phyloP scores from a whole-genome alignment of 1,140 invertebrate species.

The Penaeus japonicus region DNA sequence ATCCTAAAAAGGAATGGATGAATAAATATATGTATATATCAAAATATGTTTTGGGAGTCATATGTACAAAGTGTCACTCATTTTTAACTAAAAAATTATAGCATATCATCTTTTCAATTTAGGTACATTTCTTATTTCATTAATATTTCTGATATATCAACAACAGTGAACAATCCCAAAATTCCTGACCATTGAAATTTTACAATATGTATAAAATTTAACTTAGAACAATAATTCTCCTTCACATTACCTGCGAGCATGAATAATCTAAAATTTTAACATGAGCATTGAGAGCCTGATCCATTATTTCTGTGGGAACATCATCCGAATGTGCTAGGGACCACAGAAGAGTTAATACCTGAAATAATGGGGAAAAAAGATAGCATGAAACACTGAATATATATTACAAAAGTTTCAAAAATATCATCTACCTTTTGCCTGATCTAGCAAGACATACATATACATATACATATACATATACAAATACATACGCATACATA shows the following conservation, averaged over 20 bases:
- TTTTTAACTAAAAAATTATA: not conserved
- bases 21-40: not conserved
- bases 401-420: too few relatives aligned
- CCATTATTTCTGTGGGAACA: conserved; percentile 96
- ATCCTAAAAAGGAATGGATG: conserved; percentile 71
- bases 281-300: conserved; percentile 93
- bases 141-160: too few relatives aligned
- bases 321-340: conserved; percentile 96
- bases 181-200: too few relatives aligned
- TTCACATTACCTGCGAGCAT: conserved; percentile 76
- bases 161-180: too few relatives aligned
- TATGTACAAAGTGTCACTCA: not conserved
- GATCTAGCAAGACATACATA: not conserved
- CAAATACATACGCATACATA: not conserved
- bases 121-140: too few relatives aligned
- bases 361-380: not conserved
- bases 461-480: not conserved
- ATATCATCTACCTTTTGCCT: too few relatives aligned
- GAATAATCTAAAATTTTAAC: conserved; percentile 98
- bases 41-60: too few relatives aligned
- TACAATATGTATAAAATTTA: too few relatives aligned
- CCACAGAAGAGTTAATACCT: conserved; percentile 96
- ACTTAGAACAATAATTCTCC: too few relatives aligned
- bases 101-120: not conserved
- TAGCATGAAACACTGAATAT: not conserved